Evolutionary conservation across 2,888 invertebrate genomes (phyloP).

Genomic region (Isoperla grammatica): DNA sequence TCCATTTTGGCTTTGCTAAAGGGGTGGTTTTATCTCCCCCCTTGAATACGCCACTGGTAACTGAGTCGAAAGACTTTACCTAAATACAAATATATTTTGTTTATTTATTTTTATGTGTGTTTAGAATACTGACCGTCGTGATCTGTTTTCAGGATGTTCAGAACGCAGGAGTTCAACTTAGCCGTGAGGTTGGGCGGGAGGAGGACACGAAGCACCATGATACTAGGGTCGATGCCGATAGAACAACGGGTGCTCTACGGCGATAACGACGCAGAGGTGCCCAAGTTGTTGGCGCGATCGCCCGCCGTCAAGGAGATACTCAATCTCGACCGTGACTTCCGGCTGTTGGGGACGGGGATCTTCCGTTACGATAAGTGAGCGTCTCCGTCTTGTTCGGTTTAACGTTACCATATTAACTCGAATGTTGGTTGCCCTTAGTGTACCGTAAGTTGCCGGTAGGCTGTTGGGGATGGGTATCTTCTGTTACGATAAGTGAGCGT

Average conservation of each 20-base stretch:
- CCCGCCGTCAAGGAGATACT: constrained; percentile 48
- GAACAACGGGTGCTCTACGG: constrained; percentile 54
- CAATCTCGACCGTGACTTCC: background rate
- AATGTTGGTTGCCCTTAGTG: too few species aligned
- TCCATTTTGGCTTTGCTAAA: too few species aligned
- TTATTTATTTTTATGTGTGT: too few species aligned
- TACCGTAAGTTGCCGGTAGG: too few species aligned
- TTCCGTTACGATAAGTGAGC: background rate
- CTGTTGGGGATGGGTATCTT: constrained; percentile 4
- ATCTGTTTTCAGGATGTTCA: too few species aligned
- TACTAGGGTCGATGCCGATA: constrained; percentile 44
- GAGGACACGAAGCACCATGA: constrained; percentile 34
- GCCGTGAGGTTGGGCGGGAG: constrained; percentile 40
- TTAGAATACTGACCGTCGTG: too few species aligned
- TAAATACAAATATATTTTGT: too few species aligned
- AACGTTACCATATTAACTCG: too few species aligned
- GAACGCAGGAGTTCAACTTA: constrained; percentile 55
- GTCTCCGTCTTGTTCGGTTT: too few species aligned
- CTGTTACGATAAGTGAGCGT: background rate
- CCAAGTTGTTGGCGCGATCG: constrained; percentile 53
- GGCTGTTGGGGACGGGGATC: constrained; percentile 5
- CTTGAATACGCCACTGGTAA: too few species aligned
- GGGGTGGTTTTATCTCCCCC: too few species aligned
- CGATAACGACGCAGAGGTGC: constrained; percentile 47
- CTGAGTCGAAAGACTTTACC: too few species aligned